Conservation (phyloP, 2,113 vertebrate genomes). For the Podarcis raffonei region DNA sequence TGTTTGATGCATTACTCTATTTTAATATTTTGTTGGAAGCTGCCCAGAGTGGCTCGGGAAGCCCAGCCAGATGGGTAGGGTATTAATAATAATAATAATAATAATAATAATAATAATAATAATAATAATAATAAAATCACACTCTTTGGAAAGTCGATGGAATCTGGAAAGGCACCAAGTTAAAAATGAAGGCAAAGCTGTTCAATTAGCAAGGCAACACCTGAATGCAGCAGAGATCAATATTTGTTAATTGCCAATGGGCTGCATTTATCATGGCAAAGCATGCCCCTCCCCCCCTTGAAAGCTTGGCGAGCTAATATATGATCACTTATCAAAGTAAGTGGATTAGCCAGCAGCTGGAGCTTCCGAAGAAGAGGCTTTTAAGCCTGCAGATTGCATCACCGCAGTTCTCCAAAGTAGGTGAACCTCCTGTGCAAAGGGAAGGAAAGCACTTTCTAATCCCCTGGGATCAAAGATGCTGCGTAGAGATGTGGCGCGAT, state of each 20-base stretch:
- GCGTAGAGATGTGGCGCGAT: neutral
- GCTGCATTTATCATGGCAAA: neutral
- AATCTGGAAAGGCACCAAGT: neutral
- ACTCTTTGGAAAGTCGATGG: neutral
- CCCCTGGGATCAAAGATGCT: neutral
- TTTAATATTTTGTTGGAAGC: too few species aligned
- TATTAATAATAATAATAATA: too few species aligned
- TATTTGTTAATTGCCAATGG: neutral
- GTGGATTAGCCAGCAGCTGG: constrained; percentile 23
- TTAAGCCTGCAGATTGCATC: neutral
- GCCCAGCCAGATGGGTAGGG: too few species aligned
- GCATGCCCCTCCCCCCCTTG: neutral
- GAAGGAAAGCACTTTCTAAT: neutral
- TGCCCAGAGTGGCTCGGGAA: too few species aligned
- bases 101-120: too few species aligned
- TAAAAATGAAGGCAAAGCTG: neutral
- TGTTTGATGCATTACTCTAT: too few species aligned
- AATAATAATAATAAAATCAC: too few species aligned
- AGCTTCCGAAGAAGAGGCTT: neutral
- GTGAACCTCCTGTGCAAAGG: neutral
- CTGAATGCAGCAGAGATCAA: neutral
- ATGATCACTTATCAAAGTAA: constrained; percentile 16
- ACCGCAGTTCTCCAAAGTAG: neutral
- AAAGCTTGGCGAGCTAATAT: constrained; percentile 12
- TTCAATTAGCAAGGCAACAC: constrained; percentile 14